Evolutionary conservation across 2,797 vertebrate species (phyloP).

Genomic region (Lutjanus argentimaculatus): DNA sequence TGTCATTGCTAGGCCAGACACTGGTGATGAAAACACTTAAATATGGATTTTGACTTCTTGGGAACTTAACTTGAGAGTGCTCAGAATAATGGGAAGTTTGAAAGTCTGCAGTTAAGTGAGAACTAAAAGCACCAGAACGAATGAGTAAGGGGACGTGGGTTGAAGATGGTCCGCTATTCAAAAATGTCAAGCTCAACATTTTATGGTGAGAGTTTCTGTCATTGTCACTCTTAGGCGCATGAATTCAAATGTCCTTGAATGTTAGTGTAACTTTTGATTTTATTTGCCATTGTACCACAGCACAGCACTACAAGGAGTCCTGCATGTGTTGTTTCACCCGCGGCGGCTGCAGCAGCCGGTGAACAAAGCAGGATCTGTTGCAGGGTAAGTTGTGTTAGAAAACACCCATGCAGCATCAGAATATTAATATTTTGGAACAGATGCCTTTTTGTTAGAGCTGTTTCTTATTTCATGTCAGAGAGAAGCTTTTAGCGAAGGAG

Average conservation of each 20-base stretch:
- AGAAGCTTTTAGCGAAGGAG: conserved; percentile 11
- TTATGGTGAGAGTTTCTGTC: not conserved
- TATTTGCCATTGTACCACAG: not conserved
- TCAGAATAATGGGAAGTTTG: not conserved
- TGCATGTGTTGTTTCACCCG: conserved; percentile 40
- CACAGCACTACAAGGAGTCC: not conserved
- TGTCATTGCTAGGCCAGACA: too few species aligned
- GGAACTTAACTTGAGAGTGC: not conserved
- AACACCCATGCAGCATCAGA: conserved; percentile 88
- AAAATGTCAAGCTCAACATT: not conserved
- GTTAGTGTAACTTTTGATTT: not conserved
- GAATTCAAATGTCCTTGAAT: not conserved
- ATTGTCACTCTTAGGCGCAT: not conserved
- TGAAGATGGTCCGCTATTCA: not conserved
- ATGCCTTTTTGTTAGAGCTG: conserved; percentile 85
- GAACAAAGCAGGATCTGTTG: conserved; percentile 87
- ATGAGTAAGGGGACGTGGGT: not conserved
- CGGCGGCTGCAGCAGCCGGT: conserved; percentile 8
- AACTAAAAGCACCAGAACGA: not conserved
- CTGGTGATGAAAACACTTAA: too few species aligned
- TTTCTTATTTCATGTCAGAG: conserved; percentile 70
- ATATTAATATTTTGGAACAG: conserved; percentile 90
- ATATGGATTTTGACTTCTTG: too few species aligned
- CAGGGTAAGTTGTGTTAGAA: conserved; percentile 84
- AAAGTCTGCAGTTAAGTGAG: too few species aligned